Conservation (phyloP, 2,888 invertebrate genomes). For the Cotesia congregata region DNA sequence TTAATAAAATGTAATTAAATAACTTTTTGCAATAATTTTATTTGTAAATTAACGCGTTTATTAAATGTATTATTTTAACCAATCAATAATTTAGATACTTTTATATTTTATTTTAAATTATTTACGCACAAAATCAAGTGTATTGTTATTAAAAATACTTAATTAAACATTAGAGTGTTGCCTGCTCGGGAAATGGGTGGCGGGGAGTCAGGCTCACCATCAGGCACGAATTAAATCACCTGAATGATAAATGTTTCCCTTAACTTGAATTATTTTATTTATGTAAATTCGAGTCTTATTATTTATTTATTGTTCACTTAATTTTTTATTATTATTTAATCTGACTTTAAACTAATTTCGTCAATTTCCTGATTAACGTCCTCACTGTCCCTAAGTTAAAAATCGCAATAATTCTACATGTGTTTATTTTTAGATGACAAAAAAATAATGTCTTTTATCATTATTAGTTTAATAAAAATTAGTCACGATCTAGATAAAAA, state of each 20-base stretch:
- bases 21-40: constrained; percentile 26
- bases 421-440: not conserved
- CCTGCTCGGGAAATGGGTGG: constrained; percentile 69
- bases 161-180: constrained; percentile 65
- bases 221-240: constrained; percentile 66
- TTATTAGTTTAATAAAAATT: not conserved
- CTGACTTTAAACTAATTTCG: not conserved
- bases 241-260: constrained; percentile 65
- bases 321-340: not conserved
- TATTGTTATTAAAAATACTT: constrained; percentile 43
- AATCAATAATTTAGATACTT: not conserved
- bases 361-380: not conserved
- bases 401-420: not conserved
- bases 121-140: constrained; percentile 25
- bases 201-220: constrained; percentile 71
- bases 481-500: not conserved
- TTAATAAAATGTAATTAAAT: not conserved
- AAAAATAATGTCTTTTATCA: not conserved
- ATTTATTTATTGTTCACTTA: not conserved
- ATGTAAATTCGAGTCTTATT: not conserved
- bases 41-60: not conserved
- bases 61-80: not conserved
- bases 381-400: not conserved
- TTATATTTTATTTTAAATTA: constrained; percentile 40
- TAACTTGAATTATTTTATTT: constrained; percentile 47